A percentile compares a stretch with the other conserved stretches of the same genome.
These are phyloP conservation scores for Paguma larvata DNA, from an alignment of 2,797 vertebrate genomes.

Conservation along the genomic window DNA sequence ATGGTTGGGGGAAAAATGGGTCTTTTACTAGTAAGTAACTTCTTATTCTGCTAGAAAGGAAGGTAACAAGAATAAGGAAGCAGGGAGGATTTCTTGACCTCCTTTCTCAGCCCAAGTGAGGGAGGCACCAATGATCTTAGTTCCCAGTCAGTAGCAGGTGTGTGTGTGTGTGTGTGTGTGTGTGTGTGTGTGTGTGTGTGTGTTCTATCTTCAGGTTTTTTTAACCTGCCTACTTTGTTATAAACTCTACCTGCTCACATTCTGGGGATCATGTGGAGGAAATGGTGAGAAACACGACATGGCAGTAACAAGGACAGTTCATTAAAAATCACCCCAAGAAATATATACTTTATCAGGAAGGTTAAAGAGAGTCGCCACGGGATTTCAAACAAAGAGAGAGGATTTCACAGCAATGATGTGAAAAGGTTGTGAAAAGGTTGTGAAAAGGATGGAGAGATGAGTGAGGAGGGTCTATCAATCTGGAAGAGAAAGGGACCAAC, in stretches of 20 bases:
- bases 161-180: accelerated
- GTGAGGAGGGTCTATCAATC: not conserved
- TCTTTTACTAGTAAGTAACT: not conserved
- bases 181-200: too few species aligned
- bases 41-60: not conserved
- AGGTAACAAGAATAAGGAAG: not conserved
- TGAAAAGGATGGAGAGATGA: not conserved
- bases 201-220: not conserved
- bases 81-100: not conserved
- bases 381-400: not conserved
- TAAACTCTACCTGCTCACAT: not conserved
- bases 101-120: not conserved
- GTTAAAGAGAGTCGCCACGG: not conserved
- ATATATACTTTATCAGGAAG: not conserved
- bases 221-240: not conserved
- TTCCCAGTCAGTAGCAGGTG: accelerated
- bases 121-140: not conserved
- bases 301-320: not conserved
- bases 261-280: not conserved
- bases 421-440: too few species aligned
- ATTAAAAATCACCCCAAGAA: not conserved
- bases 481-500: not conserved
- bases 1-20: not conserved
- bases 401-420: too few species aligned
- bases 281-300: not conserved